These are phyloP conservation scores for Rhopalosiphum maidis DNA, from an alignment of 1,140 invertebrate genomes.

Conservation along the genomic window DNA sequence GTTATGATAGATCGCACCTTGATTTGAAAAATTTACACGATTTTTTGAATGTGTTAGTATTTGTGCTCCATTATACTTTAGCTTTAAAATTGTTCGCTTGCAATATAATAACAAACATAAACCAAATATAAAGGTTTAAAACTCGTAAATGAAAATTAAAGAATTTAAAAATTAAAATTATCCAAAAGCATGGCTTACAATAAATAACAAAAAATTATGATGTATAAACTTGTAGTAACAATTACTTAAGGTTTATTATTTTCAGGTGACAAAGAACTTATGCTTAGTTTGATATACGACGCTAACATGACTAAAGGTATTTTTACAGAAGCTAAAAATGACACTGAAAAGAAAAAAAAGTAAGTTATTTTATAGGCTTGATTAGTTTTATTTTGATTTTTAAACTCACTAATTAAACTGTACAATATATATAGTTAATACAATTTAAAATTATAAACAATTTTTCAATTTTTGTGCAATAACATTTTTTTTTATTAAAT, in stretches of 20 bases:
- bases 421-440: background rate
- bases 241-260: constrained; percentile 58
- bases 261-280: constrained; percentile 81
- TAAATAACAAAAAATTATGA: background rate
- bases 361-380: background rate
- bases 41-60: background rate
- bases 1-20: background rate
- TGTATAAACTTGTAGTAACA: background rate
- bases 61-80: background rate
- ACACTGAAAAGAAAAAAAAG: constrained; percentile 54
- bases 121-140: background rate
- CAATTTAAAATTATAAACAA: background rate
- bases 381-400: background rate
- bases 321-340: constrained; percentile 56
- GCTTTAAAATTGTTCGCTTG: background rate
- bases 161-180: background rate
- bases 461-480: background rate
- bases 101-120: background rate
- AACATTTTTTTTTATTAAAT: background rate
- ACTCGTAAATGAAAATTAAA: background rate
- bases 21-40: background rate
- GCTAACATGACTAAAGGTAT: constrained; percentile 87
- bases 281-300: constrained; percentile 85
- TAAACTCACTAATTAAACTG: background rate
- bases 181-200: constrained; percentile 13